phyloP scores from a whole-genome alignment of 2,888 invertebrate species.

The Amiota communis region DNA sequence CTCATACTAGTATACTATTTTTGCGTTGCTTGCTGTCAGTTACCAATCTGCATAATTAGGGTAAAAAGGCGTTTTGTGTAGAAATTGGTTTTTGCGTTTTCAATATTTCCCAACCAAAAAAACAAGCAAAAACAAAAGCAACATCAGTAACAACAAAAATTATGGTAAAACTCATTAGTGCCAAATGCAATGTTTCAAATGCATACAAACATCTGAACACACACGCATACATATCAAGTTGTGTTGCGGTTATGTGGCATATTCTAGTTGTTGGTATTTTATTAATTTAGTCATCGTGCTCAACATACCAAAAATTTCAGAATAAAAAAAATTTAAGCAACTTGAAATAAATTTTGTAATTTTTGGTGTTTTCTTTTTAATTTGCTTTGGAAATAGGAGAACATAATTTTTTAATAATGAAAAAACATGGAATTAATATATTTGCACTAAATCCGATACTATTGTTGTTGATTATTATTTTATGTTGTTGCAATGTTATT shows the following conservation, averaged over 20 bases:
- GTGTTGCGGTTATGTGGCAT: conserved; percentile 15
- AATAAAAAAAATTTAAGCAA: too few species aligned
- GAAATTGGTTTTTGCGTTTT: conserved; percentile 15
- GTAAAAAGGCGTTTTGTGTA: neutral
- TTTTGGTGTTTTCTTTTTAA: too few species aligned
- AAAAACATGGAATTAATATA: too few species aligned
- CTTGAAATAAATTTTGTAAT: too few species aligned
- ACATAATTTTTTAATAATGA: too few species aligned
- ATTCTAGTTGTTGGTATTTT: conserved; percentile 15
- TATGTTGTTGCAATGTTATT: too few species aligned
- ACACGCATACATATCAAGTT: conserved; percentile 24
- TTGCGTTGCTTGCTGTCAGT: neutral
- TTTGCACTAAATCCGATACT: too few species aligned
- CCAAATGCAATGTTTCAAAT: conserved; percentile 47
- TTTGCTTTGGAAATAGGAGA: too few species aligned
- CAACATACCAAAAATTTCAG: too few species aligned
- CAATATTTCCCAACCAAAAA: conserved; percentile 39
- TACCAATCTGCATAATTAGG: conserved; percentile 23
- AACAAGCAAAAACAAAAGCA: too few species aligned
- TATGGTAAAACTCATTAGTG: conserved; percentile 66
- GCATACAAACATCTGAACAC: conserved; percentile 22
- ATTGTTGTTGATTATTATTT: too few species aligned
- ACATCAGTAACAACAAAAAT: conserved; percentile 43
- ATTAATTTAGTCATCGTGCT: conserved; percentile 12
- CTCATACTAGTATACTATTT: too few species aligned